Evolutionary conservation across 2,113 vertebrate species (phyloP).

Genomic region (Passer domesticus): DNA sequence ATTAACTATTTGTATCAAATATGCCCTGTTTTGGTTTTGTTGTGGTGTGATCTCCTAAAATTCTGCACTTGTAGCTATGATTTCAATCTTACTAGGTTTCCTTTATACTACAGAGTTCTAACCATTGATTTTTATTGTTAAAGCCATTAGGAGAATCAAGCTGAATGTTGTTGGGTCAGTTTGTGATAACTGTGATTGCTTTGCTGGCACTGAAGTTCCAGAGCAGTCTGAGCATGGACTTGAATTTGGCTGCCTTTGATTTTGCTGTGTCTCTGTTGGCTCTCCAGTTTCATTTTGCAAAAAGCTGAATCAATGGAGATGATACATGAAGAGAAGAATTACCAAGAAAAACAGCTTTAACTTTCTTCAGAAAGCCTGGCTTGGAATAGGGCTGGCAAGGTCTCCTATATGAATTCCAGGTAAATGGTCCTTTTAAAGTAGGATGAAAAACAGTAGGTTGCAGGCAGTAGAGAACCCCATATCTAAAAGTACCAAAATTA

Average conservation of each 20-base stretch:
- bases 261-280: background rate
- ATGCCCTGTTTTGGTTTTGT: background rate
- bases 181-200: conserved; percentile 27
- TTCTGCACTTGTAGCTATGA: background rate
- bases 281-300: conserved; percentile 41
- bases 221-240: background rate
- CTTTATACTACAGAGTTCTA: background rate
- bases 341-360: background rate
- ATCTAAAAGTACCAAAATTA: background rate
- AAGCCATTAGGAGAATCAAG: background rate
- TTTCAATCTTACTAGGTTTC: background rate
- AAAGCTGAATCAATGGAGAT: background rate
- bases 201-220: background rate
- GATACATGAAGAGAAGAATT: background rate
- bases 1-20: background rate
- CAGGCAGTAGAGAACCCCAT: background rate
- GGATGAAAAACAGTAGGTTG: background rate
- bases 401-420: background rate
- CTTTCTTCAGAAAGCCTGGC: background rate
- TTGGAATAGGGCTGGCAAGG: background rate
- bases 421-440: background rate
- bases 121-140: conserved; percentile 9
- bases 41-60: background rate
- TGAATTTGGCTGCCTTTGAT: conserved; percentile 24
- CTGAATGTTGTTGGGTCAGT: background rate